Evolutionary conservation across 2,113 vertebrate genomes (phyloP), one percentile per base, ranked within the genome.

Genomic region (Anarrhichthys ocellatus): DNA sequence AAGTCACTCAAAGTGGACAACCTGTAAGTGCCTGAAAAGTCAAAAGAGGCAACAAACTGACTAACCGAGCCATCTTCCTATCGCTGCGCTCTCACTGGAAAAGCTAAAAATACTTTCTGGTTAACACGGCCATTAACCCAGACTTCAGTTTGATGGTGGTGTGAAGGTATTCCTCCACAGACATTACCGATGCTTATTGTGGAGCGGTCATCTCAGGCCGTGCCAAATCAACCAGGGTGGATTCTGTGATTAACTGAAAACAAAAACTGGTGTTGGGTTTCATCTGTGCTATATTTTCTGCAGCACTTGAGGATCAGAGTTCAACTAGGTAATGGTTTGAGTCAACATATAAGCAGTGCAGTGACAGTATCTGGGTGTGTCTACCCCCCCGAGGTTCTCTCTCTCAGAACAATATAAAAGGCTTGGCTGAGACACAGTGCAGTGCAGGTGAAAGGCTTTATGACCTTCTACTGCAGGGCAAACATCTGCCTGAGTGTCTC

Each of bases 291-390:
- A 46, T 52, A 22, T 52, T 46, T 65, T 44, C 34, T 54, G 20
- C 29, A 7, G 27, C 9, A 17, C 10, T 1, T 46, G 15, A 61
- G 32, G 40, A 56, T 62, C 56, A 73, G 63, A 59, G 54, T 58
- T 38, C 38, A 42, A 1, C 42, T 14, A 32, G 29, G 44, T 79
- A 20, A 81, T 73, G 61, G 18, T 44, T 46, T 34, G 17, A 66
- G 52, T 15, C 22, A 2, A 68, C 73, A 44, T 58, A 59, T 66
- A 29, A 62, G 24, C 44, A 62, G 46, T 15, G 14, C 67, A 68
- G 76, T 42, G 48, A 59, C 69, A 56, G 63, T 27, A 40, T 78
- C 27, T 42, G 67, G 84, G 89, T 78, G 91, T 77, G 81, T 40
- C 76, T 10, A 46, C 1, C 0, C 15, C 7, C 90, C 73, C 11